Evolutionary conservation across 2,113 vertebrate species (phyloP), one percentile per base, ranked within the genome.

Genomic region (Phalacrocorax aristotelis): DNA sequence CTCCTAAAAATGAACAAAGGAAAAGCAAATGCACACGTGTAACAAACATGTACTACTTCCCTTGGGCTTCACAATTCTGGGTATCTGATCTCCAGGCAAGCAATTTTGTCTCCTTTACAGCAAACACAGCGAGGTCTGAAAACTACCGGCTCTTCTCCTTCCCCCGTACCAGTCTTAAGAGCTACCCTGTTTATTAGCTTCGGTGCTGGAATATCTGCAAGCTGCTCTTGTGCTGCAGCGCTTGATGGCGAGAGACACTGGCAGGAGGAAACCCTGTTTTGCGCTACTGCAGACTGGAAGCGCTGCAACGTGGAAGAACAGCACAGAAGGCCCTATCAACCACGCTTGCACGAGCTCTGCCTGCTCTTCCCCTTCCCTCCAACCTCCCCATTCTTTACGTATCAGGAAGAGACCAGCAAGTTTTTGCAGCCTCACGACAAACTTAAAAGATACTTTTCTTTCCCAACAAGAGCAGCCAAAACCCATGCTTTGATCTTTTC

Each of bases 301-400:
- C 13, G 7, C 55, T 22, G 68, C 68, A 32, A 8, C 3, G 2
- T 19, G 44, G 78, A 21, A 21, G 14, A 36, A 17, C 27, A 52
- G 65, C 65, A 36, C 22, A 14, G 58, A 46, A 30, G 27, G 68
- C 48, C 42, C 23, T 8, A 21, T 4, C 44, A 62, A 20, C 60
- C 66, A 61, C 11, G 21, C 25, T 60, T 22, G 48, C n/a, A 2
- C 0, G 27, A 66, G 17, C 6, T 27, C 5, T 38, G 14, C 32
- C 52, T 26, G 66, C 61, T 60, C 46, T 44, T 30, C 62, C 32
- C 52, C 42, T 44, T 62, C 58, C 17, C 42, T 42, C 52, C 44
- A 42, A 21, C 32, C 46, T 22, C 51, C 34, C 48, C 4, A 1
- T 19, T 55, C 74, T 25, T 51, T 21, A 38, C 1, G 0, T 9